phyloP scores from a whole-genome alignment of 2,888 invertebrate genomes.

The Drosophila nigritarsus region DNA sequence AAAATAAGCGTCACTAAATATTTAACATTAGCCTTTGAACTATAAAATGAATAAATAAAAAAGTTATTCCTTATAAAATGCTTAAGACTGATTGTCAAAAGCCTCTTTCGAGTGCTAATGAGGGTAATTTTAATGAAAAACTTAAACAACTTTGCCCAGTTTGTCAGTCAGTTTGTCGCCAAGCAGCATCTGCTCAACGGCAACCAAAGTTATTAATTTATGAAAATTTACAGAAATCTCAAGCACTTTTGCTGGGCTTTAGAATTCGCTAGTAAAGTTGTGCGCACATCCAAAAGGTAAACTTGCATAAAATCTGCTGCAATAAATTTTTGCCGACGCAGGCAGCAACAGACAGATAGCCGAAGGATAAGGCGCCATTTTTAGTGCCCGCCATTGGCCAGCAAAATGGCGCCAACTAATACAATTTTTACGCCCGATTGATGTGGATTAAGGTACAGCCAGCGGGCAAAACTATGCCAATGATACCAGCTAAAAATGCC shows the following conservation, averaged over 20 bases:
- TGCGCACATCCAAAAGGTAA: conserved; percentile 64
- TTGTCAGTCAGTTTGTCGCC: conserved; percentile 12
- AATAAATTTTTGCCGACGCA: conserved; percentile 50
- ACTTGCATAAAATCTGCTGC: conserved; percentile 58
- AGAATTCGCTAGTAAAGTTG: conserved; percentile 30
- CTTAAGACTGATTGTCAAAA: conserved; percentile 52
- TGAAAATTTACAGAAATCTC: conserved; percentile 41
- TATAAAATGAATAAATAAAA: conserved; percentile 16
- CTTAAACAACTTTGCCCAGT: conserved; percentile 54
- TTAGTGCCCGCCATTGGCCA: conserved; percentile 51
- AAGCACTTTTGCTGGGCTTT: conserved; percentile 52
- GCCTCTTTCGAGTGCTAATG: conserved; percentile 47
- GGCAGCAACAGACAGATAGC: not conserved
- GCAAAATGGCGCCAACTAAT: conserved; percentile 62
- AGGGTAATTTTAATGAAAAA: conserved; percentile 65
- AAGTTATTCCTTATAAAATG: conserved; percentile 11
- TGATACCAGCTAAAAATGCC: conserved; percentile 23
- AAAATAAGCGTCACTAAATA: conserved; percentile 6
- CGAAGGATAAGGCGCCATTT: conserved; percentile 41
- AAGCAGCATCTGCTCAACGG: conserved; percentile 21
- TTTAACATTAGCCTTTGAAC: conserved; percentile 1
- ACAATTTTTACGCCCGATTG: conserved; percentile 67
- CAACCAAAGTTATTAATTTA: conserved; percentile 75
- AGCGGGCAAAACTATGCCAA: conserved; percentile 7
- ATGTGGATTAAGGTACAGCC: conserved; percentile 55